Evolutionary conservation across 1,140 invertebrate genomes (phyloP), one percentile per base, ranked within the genome.

Genomic region (Drosophila ananassae): DNA sequence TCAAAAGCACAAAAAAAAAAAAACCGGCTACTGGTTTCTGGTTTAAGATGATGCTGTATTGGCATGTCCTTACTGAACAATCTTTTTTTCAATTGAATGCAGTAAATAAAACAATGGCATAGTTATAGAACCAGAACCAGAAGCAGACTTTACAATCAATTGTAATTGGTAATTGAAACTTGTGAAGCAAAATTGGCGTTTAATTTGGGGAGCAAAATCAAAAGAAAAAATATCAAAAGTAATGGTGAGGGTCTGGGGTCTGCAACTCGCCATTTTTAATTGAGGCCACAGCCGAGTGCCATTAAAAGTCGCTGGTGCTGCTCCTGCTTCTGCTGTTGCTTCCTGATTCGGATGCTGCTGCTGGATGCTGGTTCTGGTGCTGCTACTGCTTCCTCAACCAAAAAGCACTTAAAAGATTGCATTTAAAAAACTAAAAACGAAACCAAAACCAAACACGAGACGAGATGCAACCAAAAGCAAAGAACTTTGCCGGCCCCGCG

Each of bases 351-450:
- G 25, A 37, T 54, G 13, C n/a, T 51, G 59, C 4, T 39, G 8
- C 62, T 51, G 10, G 41, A 55, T n/a, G n/a, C n/a, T n/a, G n/a
- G n/a, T n/a, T n/a, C 4, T 39, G 8, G 53, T 51, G n/a, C 62
- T 30, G 34, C 67, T 32, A 17, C 71, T 73, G 71, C 71, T 57
- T 73, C 59, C 71, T 66, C 60, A 72, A 81, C 78, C 78, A 81
- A 81, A 81, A 81, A 81, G 78, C 78, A 81, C 78, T 81, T 81
- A 81, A 81, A 77, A 81, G 78, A 81, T 81, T 81, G 78, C 78
- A 81, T 79, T 79, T 79, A 79, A 79, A 79, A 79, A 79, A 73
- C 67, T 58, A 60, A 60, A 76, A 77, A 56, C 60, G 62, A 68
- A 74, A 74, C 67, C 78, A 73, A 81, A 81, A 81, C 66, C 73